A percentile compares a stretch with the other conserved stretches of the same genome.
phyloP scores from a whole-genome alignment of 1,140 invertebrate genomes.

The Zelostemma sp. region DNA sequence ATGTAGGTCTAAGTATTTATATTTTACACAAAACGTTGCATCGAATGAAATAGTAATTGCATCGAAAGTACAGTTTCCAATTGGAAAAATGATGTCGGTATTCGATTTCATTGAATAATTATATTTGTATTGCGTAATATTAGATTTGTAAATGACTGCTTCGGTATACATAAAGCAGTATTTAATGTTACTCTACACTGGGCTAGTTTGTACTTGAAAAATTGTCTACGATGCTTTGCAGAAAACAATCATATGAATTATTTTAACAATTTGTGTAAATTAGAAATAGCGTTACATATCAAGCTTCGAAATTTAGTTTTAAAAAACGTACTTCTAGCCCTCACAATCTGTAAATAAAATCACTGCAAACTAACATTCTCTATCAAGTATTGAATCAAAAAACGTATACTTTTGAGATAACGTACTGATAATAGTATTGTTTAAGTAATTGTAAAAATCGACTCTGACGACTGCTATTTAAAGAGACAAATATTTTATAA shows the following conservation, averaged over 20 bases:
- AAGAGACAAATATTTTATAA: slow-evolving; percentile 29
- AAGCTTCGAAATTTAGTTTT: too few species aligned
- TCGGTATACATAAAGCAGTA: slow-evolving; percentile 21
- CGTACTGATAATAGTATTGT: neutral
- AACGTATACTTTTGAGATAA: neutral
- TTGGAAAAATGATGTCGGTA: slow-evolving; percentile 33
- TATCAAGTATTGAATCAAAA: neutral
- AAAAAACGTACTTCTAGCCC: slow-evolving; percentile 12
- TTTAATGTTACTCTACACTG: slow-evolving; percentile 32
- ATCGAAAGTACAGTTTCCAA: slow-evolving; percentile 45
- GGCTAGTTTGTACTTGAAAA: too few species aligned
- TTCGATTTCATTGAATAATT: slow-evolving; percentile 27
- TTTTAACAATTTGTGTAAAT: too few species aligned
- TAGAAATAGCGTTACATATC: too few species aligned
- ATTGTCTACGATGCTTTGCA: too few species aligned
- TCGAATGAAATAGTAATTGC: slow-evolving; percentile 40
- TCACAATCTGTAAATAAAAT: slow-evolving; percentile 29
- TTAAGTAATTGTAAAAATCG: neutral
- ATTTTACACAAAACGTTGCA: slow-evolving; percentile 55
- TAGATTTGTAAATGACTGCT: slow-evolving; percentile 20
- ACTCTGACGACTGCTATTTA: slow-evolving; percentile 1
- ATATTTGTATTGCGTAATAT: slow-evolving; percentile 21
- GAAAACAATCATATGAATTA: too few species aligned
- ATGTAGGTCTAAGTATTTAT: slow-evolving; percentile 58
- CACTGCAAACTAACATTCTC: slow-evolving; percentile 3